Conservation (phyloP, 2,888 invertebrate species). For the Gnatocerus cornutus region DNA sequence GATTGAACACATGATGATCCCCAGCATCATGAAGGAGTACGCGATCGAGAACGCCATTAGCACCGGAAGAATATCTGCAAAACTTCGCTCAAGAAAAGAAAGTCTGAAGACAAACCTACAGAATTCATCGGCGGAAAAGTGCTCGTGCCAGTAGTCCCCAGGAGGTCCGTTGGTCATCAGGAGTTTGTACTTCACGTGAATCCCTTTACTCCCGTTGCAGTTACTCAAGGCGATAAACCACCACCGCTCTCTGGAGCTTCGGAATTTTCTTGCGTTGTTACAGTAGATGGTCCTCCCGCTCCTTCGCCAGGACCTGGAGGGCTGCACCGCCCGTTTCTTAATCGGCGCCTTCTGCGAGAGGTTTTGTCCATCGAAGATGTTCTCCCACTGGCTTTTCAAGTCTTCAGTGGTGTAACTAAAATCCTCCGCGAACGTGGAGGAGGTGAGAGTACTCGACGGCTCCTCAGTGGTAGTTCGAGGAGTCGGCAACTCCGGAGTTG, state of each 20-base stretch:
- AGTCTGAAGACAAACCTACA: slow-evolving; percentile 74
- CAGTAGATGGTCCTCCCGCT: slow-evolving; percentile 72
- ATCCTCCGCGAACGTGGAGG: slow-evolving; percentile 12
- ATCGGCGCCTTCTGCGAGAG: slow-evolving; percentile 17
- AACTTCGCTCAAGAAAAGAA: not conserved
- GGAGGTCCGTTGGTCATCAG: slow-evolving; percentile 90
- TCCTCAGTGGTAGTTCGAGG: slow-evolving; percentile 23
- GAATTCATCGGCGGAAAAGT: slow-evolving; percentile 96
- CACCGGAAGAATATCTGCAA: slow-evolving; percentile 89
- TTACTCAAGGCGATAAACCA: slow-evolving; percentile 94
- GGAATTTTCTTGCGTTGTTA: slow-evolving; percentile 81
- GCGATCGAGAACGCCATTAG: slow-evolving; percentile 83
- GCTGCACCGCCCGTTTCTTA: slow-evolving; percentile 65
- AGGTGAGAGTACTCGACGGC: no score
- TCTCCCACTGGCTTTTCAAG: slow-evolving; percentile 25
- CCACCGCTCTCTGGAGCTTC: slow-evolving; percentile 90
- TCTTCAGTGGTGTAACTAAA: slow-evolving; percentile 28
- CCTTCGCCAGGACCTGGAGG: slow-evolving; percentile 69
- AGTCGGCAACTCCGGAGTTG: slow-evolving; percentile 25
- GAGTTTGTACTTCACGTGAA: slow-evolving; percentile 86
- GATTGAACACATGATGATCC: slow-evolving; percentile 83
- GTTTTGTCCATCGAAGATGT: slow-evolving; percentile 14
- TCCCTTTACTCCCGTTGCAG: slow-evolving; percentile 82
- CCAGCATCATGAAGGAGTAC: slow-evolving; percentile 81
- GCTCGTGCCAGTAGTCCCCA: slow-evolving; percentile 88